Base-by-base conservation (phyloP, 1,140 invertebrate species). In the Brachionus rotundiformis region DNA sequence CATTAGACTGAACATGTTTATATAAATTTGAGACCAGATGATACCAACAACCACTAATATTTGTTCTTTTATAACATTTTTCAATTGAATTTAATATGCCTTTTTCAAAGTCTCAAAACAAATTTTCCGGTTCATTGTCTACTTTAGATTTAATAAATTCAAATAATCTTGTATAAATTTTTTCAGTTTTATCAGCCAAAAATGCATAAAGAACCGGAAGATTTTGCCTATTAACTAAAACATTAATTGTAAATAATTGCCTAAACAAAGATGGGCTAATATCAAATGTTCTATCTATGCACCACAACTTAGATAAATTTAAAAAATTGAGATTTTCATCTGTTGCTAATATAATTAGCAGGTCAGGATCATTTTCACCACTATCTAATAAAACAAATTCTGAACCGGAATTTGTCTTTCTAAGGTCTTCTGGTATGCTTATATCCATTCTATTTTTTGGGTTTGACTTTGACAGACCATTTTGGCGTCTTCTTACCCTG, bases 171-270 rank as follows among this genome's bases (percentile, higher is more conserved):
- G 23, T 36, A 33, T 68, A 68, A 33, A 33, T 68, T 31, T 33
- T 31, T 33, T 68, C 27, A 31, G 63, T 31, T 33, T 68, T 68
- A 33, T 68, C 31, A 68, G 27, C 2, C 29, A 68, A 33, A 68
- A 68, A 68, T 11, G n/a, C 63, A 68, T 68, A 68, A 29, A 68
- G n/a, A 11, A 68, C 27, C n/a, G 31, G 63, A 3, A 68, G 23
- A 33, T 68, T 68, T 33, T 29, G 63, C 13, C 29, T 13, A 16
- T 33, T 16, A 33, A 31, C 29, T 33, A 68, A 68, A 33, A 33
- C 29, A 68, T 68, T 68, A 33, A 68, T 68, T 7, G 63, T 33
- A 68, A 68, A 68, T 31, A 68, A 33, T 68, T 68, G 63, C 8
- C 29, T 29, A 31, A 65, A 65, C 25, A 65, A 33, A 31, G 61